Evolutionary conservation across 1,140 invertebrate species (phyloP).

Genomic region (Pinna nobilis): DNA sequence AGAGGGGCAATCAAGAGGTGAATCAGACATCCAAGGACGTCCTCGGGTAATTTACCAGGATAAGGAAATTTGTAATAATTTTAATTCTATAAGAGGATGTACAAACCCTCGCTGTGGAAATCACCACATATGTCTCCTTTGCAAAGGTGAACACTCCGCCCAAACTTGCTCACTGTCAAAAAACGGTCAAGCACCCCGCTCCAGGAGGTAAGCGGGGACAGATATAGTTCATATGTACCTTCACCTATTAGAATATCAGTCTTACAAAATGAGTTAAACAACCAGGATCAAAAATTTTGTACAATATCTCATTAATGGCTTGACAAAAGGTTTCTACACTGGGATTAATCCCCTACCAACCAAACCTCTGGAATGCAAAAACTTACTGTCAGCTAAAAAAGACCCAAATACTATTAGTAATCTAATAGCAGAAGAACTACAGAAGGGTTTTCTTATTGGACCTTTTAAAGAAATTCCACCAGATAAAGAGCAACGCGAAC

Average conservation of each 20-base stretch:
- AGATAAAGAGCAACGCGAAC: not conserved
- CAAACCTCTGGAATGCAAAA: slow-evolving; percentile 26
- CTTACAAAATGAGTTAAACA: slow-evolving; percentile 7
- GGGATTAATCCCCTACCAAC: slow-evolving; percentile 6
- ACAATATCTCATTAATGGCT: not conserved
- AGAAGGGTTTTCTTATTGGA: slow-evolving; percentile 38
- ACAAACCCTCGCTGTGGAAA: not conserved
- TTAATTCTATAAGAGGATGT: not conserved
- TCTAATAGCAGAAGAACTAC: slow-evolving; percentile 11
- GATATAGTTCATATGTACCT: not conserved
- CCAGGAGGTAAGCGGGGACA: not conserved
- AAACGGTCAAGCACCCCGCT: not conserved
- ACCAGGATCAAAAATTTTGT: slow-evolving; percentile 25
- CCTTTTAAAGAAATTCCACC: slow-evolving; percentile 30
- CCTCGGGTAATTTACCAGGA: not conserved
- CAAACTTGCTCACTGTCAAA: slow-evolving; percentile 1
- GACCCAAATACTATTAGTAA: not conserved
- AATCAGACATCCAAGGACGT: not conserved
- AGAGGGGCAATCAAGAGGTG: not conserved
- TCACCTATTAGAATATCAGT: slow-evolving; percentile 8
- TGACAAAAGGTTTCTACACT: slow-evolving; percentile 27
- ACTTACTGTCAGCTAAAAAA: slow-evolving; percentile 16
- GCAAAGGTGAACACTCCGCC: slow-evolving; percentile 2
- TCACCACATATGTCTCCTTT: not conserved
- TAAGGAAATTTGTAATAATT: slow-evolving; percentile 17